Evolutionary conservation across 2,797 vertebrate species (phyloP), one percentile per base, ranked within the genome.

Genomic region (Lemur catta): DNA sequence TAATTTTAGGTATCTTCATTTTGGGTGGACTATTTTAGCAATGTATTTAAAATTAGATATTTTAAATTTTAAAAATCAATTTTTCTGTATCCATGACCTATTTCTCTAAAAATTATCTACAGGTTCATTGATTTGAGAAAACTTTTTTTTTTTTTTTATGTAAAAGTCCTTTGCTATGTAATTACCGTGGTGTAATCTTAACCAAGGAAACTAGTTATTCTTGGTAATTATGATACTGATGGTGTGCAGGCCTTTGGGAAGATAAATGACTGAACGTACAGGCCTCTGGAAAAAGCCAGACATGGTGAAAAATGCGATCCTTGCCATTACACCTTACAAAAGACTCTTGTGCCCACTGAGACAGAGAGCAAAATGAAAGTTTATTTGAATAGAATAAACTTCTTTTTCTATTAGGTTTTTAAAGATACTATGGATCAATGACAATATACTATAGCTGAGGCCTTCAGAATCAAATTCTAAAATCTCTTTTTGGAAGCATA

Each of bases 1-100:
- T 59, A 52, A 91, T 96, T 65, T 85, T 41, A 85, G 0, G 13
- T 88, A 20, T 80, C 52, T 52, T 96, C 18, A 85, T 91, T 94
- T 96, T 78, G 26, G 59, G 50, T 84, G 41, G 48, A 74, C 0
- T 57, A 85, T 79, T 79, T 93, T 93, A 88, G 46, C 46, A 75
- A 75, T 87, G 46, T 15, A 28, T 80, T 82, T 85, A 75, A 94
- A 79, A 78, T 86, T 38, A 55, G 59, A 88, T 84, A 72, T 75
- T 95, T 94, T 57, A 78, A 87, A 85, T 67, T 71, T 63, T 4
- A 35, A 93, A 87, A 43, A 30, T 72, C 28, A 63, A 6, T 61
- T 72, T 15, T 71, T n/a, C n/a, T 95, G 17, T 15, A 75, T 46
- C 11, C 41, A 81, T 59, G 72, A 26, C 15, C 8, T 48, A 55